Conservation (phyloP, 1,140 invertebrate genomes). For the Apis laboriosa region DNA sequence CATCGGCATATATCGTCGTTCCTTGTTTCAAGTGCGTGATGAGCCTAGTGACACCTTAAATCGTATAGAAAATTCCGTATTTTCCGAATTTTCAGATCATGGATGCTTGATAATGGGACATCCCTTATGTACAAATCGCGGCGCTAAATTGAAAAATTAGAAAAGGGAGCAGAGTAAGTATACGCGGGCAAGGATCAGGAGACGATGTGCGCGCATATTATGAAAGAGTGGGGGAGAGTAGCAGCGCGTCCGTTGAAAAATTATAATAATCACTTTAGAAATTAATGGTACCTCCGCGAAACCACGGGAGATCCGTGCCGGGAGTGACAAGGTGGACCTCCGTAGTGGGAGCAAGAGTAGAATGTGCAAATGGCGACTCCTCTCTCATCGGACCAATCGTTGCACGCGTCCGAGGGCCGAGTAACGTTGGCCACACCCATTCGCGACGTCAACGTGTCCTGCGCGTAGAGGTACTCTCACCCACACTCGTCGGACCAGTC, state of each 20-base stretch:
- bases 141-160: slow-evolving; percentile 63
- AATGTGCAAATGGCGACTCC: slow-evolving; percentile 70
- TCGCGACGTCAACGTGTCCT: slow-evolving; percentile 66
- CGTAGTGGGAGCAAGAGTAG: slow-evolving; percentile 50
- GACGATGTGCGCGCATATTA: too few relatives aligned
- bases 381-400: slow-evolving; percentile 64
- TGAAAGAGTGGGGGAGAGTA: slow-evolving; percentile 26
- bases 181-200: background rate
- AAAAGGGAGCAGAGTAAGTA: slow-evolving; percentile 26
- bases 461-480: slow-evolving; percentile 37
- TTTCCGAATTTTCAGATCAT: slow-evolving; percentile 32
- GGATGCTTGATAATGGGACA: slow-evolving; percentile 50
- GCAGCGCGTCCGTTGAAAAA: slow-evolving; percentile 61
- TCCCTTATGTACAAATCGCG: slow-evolving; percentile 16
- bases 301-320: slow-evolving; percentile 34
- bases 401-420: slow-evolving; percentile 51
- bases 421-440: slow-evolving; percentile 65
- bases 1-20: background rate
- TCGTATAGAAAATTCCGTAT: too few relatives aligned
- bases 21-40: background rate
- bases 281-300: slow-evolving; percentile 71
- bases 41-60: background rate
- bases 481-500: slow-evolving; percentile 65
- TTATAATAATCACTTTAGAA: slow-evolving; percentile 78
- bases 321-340: slow-evolving; percentile 34